Conservation (phyloP, 2,113 vertebrate species). For the Columbina picui region DNA sequence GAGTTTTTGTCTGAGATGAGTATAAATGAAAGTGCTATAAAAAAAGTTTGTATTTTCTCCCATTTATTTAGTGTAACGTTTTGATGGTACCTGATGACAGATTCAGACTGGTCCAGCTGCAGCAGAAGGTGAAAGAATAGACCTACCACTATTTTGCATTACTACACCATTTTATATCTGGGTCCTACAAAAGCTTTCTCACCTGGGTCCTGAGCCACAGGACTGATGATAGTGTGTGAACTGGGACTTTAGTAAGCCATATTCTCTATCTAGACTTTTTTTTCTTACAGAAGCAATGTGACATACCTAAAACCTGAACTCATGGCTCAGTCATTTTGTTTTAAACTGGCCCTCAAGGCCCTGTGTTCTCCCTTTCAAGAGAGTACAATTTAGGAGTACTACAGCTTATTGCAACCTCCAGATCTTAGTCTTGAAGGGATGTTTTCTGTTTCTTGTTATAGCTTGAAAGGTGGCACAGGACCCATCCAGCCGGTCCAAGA, state of each 20-base stretch:
- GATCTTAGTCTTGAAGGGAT: not conserved
- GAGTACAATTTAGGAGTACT: not conserved
- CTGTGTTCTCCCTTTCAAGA: not conserved
- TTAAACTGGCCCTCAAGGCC: not conserved
- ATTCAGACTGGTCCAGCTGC: not conserved
- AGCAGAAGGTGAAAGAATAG: not conserved
- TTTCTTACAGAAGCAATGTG: not conserved
- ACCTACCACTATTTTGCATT: not conserved
- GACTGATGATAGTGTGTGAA: not conserved
- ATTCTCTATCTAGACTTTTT: not conserved
- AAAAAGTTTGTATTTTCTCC: not conserved
- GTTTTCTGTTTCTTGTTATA: conserved; percentile 71
- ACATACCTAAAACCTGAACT: not conserved
- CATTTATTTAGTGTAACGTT: not conserved
- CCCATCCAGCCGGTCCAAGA: conserved; percentile 82
- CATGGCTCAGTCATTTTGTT: not conserved
- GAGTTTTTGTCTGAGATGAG: not conserved
- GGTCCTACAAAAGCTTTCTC: not conserved
- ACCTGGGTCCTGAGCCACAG: not conserved
- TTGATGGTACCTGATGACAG: not conserved
- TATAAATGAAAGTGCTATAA: not conserved
- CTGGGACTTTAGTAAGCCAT: not conserved
- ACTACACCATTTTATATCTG: not conserved
- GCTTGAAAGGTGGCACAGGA: conserved; percentile 78
- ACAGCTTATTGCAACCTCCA: not conserved